Conservation (phyloP, 2,797 vertebrate species). For the Halcyon chelicuti region DNA sequence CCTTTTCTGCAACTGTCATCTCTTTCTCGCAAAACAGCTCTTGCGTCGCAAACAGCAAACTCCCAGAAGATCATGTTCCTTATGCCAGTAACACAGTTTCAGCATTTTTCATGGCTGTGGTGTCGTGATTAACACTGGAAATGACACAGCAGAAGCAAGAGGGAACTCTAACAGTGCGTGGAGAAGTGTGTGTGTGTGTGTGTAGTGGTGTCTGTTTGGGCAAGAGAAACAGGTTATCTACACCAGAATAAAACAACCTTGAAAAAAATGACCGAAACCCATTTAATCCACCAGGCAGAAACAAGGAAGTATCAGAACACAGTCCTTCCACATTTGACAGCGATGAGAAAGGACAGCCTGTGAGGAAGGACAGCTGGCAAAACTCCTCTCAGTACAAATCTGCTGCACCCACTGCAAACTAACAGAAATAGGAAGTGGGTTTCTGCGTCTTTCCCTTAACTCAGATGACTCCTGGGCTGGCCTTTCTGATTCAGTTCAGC, state of each 20-base stretch:
- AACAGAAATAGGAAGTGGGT: constrained; percentile 60
- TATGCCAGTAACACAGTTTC: background rate
- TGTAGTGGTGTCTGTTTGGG: background rate
- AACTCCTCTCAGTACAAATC: constrained; percentile 12
- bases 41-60: background rate
- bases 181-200: background rate
- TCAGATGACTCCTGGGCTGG: constrained; percentile 23
- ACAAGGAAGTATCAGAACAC: background rate
- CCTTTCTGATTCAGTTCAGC: constrained; percentile 62
- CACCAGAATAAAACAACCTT: background rate
- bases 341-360: background rate
- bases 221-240: background rate
- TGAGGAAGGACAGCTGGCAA: background rate
- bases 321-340: background rate
- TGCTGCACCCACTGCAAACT: background rate
- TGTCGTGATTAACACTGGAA: background rate
- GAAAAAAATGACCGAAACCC: background rate
- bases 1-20: background rate
- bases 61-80: background rate
- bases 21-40: background rate
- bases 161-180: background rate
- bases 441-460: constrained; percentile 40
- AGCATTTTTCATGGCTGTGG: background rate
- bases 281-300: background rate
- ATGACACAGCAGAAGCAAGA: constrained; percentile 3